Conservation (phyloP, 2,113 vertebrate genomes). For the Hydrochoerus hydrochaeris region DNA sequence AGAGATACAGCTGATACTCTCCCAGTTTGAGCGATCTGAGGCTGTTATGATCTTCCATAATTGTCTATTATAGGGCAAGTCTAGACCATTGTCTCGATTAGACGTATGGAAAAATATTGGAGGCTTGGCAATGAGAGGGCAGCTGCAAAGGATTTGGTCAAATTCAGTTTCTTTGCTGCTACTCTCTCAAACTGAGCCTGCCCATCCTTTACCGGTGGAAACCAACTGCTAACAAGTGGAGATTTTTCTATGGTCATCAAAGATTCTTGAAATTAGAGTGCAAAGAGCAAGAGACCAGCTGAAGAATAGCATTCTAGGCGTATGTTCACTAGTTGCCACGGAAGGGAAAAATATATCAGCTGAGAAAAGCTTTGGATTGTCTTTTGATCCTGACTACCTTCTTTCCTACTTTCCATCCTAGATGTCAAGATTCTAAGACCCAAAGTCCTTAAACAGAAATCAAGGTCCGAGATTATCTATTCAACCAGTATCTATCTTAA, state of each 20-base stretch:
- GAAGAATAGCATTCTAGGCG: neutral
- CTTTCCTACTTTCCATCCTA: neutral
- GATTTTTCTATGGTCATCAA: neutral
- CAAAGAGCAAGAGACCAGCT: neutral
- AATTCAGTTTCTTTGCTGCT: neutral
- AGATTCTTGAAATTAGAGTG: neutral
- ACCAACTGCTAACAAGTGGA: neutral
- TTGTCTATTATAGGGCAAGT: neutral
- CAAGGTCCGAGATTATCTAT: neutral
- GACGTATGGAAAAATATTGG: neutral
- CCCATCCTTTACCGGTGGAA: neutral
- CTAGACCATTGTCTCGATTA: neutral
- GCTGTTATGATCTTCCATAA: neutral
- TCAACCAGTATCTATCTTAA: neutral
- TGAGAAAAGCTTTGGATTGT: neutral
- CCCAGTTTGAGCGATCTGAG: slow-evolving; percentile 16
- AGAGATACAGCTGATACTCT: neutral
- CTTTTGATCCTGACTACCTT: neutral
- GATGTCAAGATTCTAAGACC: neutral
- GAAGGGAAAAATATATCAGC: neutral
- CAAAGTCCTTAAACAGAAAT: neutral
- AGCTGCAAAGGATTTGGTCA: neutral
- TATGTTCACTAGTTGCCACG: neutral
- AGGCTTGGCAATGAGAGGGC: neutral
- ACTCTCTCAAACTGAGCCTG: neutral